Percentiles rank a stretch among this genome's conserved stretches.
Evolutionary conservation across 2,113 vertebrate genomes (phyloP).

Genomic region (Pangasianodon gigas): DNA sequence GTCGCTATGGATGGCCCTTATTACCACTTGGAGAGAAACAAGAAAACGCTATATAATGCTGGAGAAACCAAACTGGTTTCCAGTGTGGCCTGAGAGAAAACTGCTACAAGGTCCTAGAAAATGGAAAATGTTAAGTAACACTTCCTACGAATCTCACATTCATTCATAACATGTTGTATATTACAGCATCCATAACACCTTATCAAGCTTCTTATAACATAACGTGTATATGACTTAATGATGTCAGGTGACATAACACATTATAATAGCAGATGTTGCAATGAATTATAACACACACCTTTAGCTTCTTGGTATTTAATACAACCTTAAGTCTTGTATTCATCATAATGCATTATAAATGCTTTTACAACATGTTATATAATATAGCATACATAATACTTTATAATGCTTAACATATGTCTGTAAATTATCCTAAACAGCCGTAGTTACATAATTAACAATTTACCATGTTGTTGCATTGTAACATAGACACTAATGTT

Average conservation of each 20-base stretch:
- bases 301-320: background rate
- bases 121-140: background rate
- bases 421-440: too few species aligned
- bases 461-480: too few species aligned
- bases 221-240: background rate
- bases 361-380: background rate
- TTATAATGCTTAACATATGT: background rate
- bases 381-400: background rate
- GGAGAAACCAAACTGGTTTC: background rate
- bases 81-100: background rate
- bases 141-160: background rate
- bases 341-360: background rate
- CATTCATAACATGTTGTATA: background rate
- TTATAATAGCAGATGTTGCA: background rate
- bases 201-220: background rate
- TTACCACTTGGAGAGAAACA: background rate
- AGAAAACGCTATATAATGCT: too few species aligned
- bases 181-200: background rate
- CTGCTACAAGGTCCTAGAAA: background rate
- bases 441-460: background rate
- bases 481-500: background rate
- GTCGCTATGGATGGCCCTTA: background rate
- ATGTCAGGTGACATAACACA: background rate
- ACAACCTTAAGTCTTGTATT: background rate
- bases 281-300: background rate